Evolutionary conservation across 2,797 vertebrate species (phyloP).

Genomic region (Notolepis coatsorum): DNA sequence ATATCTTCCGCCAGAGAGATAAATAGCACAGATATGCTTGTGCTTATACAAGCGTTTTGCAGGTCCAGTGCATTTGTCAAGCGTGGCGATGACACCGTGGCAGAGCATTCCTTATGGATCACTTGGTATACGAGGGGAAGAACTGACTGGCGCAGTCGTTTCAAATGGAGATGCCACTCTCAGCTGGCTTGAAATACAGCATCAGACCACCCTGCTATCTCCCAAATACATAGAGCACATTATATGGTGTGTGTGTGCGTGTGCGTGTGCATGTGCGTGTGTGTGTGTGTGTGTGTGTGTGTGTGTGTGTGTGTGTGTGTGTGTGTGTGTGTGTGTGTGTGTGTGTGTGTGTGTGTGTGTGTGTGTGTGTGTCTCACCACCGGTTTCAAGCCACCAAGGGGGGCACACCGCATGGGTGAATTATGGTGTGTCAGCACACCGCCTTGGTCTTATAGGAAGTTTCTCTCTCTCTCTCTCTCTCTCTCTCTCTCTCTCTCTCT

Average conservation of each 20-base stretch:
- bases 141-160: constrained; percentile 25
- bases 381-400: constrained; percentile 37
- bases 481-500: background rate
- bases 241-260: constrained; percentile 24
- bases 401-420: constrained; percentile 46
- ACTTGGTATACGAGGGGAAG: constrained; percentile 48
- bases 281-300: background rate
- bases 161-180: constrained; percentile 55
- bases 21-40: constrained; percentile 81
- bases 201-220: constrained; percentile 18
- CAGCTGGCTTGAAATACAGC: constrained; percentile 35
- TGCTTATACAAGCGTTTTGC: constrained; percentile 80
- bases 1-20: constrained; percentile 74
- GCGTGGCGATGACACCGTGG: constrained; percentile 59
- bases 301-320: constrained; percentile 5
- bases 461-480: background rate
- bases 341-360: constrained; percentile 9
- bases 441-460: constrained; percentile 45
- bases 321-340: constrained; percentile 7
- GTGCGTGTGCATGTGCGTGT: background rate
- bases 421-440: constrained; percentile 53
- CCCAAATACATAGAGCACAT: constrained; percentile 20
- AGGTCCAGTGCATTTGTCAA: constrained; percentile 73
- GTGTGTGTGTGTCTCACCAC: constrained; percentile 9
- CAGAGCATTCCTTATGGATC: constrained; percentile 62